These are phyloP conservation scores for Abrostola triplasia DNA, from an alignment of 2,888 invertebrate species.

Conservation along the genomic window DNA sequence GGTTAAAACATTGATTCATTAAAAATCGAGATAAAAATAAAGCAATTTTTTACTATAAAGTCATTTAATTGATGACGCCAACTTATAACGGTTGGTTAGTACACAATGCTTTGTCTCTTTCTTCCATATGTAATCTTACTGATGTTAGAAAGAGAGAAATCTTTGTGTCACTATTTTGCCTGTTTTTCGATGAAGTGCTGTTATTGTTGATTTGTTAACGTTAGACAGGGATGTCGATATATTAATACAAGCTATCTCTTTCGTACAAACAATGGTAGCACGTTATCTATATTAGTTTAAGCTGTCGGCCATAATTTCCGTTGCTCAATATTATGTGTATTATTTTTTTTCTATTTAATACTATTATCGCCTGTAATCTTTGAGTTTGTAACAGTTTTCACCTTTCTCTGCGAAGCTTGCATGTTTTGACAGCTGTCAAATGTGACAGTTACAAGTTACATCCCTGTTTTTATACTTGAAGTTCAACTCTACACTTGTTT, in stretches of 20 bases:
- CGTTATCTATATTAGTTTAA: not conserved
- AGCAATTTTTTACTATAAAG: too few species aligned
- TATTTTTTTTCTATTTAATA: constrained; percentile 38
- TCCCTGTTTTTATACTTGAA: constrained; percentile 14
- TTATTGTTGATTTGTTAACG: not conserved
- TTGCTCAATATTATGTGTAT: constrained; percentile 55
- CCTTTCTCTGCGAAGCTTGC: constrained; percentile 40
- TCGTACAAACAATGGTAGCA: not conserved
- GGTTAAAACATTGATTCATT: too few species aligned
- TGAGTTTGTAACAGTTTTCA: constrained; percentile 34
- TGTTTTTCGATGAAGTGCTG: not conserved
- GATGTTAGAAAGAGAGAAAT: too few species aligned
- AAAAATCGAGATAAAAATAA: too few species aligned
- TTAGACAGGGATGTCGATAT: constrained; percentile 4
- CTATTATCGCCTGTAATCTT: constrained; percentile 41
- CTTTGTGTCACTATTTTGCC: too few species aligned
- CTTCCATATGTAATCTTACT: too few species aligned
- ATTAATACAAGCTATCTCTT: constrained; percentile 7
- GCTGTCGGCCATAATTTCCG: constrained; percentile 42
- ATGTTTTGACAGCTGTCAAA: constrained; percentile 42
- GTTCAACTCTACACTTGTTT: constrained; percentile 30
- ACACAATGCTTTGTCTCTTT: too few species aligned
- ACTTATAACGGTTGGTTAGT: too few species aligned
- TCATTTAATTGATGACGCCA: too few species aligned
- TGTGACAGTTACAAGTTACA: constrained; percentile 28